These are phyloP conservation scores for Platysteira castanea DNA, from an alignment of 2,113 vertebrate species.

Conservation along the genomic window DNA sequence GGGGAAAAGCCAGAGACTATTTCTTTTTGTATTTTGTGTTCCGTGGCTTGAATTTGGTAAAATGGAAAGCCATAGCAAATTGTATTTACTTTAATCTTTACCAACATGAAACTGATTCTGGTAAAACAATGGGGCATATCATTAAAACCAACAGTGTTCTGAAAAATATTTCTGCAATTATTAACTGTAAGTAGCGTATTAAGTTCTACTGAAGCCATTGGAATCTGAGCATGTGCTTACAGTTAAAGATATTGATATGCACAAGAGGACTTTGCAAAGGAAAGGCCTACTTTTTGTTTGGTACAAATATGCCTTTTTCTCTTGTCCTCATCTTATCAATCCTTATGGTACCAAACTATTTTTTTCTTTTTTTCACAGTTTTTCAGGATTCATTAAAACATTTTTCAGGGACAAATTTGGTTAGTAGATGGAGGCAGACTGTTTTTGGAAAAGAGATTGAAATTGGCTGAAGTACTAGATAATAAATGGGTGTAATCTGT, in stretches of 20 bases:
- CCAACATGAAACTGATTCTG: neutral
- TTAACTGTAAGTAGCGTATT: neutral
- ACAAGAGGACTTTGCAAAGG: neutral
- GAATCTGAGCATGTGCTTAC: neutral
- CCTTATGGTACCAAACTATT: neutral
- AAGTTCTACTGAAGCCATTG: neutral
- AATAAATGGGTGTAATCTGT: slow-evolving; percentile 44
- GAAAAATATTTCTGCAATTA: neutral
- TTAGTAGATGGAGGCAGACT: slow-evolving; percentile 55
- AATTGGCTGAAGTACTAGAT: slow-evolving; percentile 24
- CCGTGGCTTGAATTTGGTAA: neutral
- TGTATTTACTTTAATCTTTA: neutral
- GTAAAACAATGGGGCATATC: neutral
- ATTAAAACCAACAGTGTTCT: neutral
- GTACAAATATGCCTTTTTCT: neutral
- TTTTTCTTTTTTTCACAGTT: neutral
- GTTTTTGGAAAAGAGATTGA: slow-evolving; percentile 30
- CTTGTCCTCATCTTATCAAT: neutral
- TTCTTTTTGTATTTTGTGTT: neutral
- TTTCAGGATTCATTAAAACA: neutral
- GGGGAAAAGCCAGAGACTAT: neutral
- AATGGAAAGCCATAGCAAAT: neutral
- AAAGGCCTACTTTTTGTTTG: neutral
- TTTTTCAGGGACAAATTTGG: slow-evolving; percentile 34
- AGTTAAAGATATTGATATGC: neutral